These are phyloP conservation scores for Astropecten irregularis DNA, from an alignment of 53 echinoderm and acorn worm genomes.

Conservation along the genomic window DNA sequence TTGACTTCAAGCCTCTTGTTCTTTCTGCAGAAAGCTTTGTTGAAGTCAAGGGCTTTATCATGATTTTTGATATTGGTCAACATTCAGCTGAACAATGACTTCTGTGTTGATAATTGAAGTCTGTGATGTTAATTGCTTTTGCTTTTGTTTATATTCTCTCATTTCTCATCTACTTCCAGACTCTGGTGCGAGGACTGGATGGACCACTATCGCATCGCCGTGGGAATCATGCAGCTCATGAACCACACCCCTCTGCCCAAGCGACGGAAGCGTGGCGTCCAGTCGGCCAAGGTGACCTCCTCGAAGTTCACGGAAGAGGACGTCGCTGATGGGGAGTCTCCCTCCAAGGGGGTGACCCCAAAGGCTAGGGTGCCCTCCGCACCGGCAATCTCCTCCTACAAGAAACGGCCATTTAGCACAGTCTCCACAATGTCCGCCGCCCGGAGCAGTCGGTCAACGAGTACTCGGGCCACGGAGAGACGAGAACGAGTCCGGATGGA, in stretches of 20 bases:
- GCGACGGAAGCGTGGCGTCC: conserved; percentile 58
- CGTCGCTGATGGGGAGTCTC: neutral
- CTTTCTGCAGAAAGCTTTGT: too few relatives aligned
- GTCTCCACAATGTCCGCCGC: conserved; percentile 32
- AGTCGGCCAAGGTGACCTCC: conserved; percentile 83
- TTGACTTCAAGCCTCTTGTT: too few relatives aligned
- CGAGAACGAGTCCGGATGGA: conserved; percentile 70
- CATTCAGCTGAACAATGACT: too few relatives aligned
- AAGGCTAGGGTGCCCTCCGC: conserved; percentile 66
- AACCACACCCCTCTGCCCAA: conserved; percentile 33
- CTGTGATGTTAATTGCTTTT: too few relatives aligned
- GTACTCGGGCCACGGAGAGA: conserved; percentile 46
- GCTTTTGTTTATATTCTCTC: too few relatives aligned
- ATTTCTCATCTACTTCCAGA: too few relatives aligned
- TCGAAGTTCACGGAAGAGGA: neutral
- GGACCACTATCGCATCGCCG: conserved; percentile 88
- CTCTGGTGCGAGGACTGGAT: conserved; percentile 96
- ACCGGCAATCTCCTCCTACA: conserved; percentile 16
- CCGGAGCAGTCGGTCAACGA: conserved; percentile 39
- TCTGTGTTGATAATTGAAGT: too few relatives aligned
- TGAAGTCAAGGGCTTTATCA: too few relatives aligned
- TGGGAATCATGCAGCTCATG: conserved; percentile 74
- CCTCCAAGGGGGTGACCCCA: neutral
- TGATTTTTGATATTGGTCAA: too few relatives aligned
- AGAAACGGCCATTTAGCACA: conserved; percentile 54